These are phyloP conservation scores for Lates calcarifer DNA, from an alignment of 2,113 vertebrate species.

Conservation along the genomic window DNA sequence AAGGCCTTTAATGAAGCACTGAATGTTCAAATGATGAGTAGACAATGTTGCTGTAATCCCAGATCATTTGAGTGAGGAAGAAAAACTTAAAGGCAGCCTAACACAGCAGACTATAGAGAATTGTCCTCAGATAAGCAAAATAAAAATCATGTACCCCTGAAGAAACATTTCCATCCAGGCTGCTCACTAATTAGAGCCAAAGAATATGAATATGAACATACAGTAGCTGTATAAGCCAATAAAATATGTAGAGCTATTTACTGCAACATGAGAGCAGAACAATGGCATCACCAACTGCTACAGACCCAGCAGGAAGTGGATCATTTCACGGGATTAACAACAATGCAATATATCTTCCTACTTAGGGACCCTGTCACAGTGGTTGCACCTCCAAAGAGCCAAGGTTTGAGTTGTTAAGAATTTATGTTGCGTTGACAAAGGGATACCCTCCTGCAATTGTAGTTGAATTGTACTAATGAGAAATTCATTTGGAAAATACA, in stretches of 20 bases:
- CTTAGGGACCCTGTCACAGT: conserved; percentile 29
- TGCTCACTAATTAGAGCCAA: conserved; percentile 62
- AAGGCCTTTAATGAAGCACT: conserved; percentile 32
- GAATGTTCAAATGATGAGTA: conserved; percentile 38
- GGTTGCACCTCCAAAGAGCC: conserved; percentile 14
- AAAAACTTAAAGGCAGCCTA: conserved; percentile 11
- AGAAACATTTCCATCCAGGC: conserved; percentile 35
- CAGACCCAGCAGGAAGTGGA: background rate
- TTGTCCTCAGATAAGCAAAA: conserved; percentile 21
- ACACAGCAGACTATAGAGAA: conserved; percentile 4
- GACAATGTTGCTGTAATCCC: conserved; percentile 35
- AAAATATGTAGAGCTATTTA: conserved; percentile 52
- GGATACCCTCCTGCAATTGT: background rate
- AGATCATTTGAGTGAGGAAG: conserved; percentile 21
- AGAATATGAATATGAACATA: conserved; percentile 34
- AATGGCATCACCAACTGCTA: conserved; percentile 1
- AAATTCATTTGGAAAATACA: background rate
- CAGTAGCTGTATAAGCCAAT: conserved; percentile 16
- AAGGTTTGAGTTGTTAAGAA: background rate
- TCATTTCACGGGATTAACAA: conserved; percentile 31
- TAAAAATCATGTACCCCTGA: conserved; percentile 21
- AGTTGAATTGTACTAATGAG: background rate
- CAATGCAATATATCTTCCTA: conserved; percentile 33
- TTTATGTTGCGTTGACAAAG: background rate
- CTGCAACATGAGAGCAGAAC: conserved; percentile 30